A percentile compares a stretch with the other conserved stretches of the same genome.
phyloP scores from a whole-genome alignment of 2,113 vertebrate species.

The Zosterops borbonicus region DNA sequence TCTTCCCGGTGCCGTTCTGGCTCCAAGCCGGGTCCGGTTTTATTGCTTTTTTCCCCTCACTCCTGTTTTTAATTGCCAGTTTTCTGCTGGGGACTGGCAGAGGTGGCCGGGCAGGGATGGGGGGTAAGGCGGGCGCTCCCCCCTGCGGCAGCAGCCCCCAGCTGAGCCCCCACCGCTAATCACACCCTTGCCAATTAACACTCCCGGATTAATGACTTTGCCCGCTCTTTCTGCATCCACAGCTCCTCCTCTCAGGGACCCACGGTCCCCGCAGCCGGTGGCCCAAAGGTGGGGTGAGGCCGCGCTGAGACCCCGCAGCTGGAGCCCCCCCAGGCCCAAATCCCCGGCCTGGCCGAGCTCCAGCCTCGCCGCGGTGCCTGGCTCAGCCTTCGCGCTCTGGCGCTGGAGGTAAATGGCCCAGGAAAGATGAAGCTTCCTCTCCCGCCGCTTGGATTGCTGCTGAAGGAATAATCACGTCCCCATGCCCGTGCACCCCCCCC shows the following conservation, averaged over 20 bases:
- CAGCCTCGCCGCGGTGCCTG: background rate
- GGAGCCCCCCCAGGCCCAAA: background rate
- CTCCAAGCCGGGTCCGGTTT: background rate
- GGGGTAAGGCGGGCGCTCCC: accelerated
- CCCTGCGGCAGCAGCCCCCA: background rate
- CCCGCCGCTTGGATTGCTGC: conserved; percentile 51
- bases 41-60: background rate
- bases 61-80: background rate
- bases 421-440: conserved; percentile 65
- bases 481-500: background rate
- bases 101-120: background rate
- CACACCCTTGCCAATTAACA: background rate
- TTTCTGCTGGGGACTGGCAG: background rate
- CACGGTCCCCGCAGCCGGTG: background rate
- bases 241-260: background rate
- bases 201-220: background rate
- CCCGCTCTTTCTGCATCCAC: background rate
- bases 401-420: conserved; percentile 59
- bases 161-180: background rate
- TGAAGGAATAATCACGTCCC: conserved; percentile 59
- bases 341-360: background rate
- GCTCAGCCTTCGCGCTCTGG: conserved; percentile 27
- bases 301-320: background rate
- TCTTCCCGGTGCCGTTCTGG: background rate
- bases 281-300: background rate